Base-by-base conservation (phyloP, 2,888 invertebrate genomes). In the Meliscaeva auricollis region DNA sequence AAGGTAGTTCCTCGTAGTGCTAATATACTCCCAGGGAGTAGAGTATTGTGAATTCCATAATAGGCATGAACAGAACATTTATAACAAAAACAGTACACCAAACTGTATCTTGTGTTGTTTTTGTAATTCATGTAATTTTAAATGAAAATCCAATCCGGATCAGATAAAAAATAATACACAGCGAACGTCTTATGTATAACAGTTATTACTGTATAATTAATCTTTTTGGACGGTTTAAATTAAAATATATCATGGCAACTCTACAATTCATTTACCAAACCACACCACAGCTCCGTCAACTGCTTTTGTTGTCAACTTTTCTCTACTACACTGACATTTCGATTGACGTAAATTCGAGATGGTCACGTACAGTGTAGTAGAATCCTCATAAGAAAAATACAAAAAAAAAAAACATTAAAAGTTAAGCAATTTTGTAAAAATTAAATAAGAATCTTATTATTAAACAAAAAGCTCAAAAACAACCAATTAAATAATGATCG, bases 271-370 rank as follows among this genome's bases (percentile, higher is more conserved):
- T 1, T 11, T n/a, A n/a, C n/a, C n/a, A n/a, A n/a, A n/a, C n/a
- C n/a, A n/a, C 1, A 41, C 52, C 78, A 83, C 11, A 64, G 26
- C 68, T 69, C 20, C 20, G 30, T 11, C 32, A 83, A 69, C 72
- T 11, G 13, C 13, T 44, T 35, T 3, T 9, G 11, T 70, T 35
- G 6, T 54, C 35, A 64, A 17, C 17, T 30, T 74, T 78, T 72
- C 52, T 13, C 74, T 6, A 20, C 8, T 22, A 35, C 17, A 56
- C 46, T 84, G 84, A 72, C 80, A 54, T 48, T 80, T 79, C 60
- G 38, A 79, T 75, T 84, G 83, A 84, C 83, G 83, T 83, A 79
- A 11, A 72, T 64, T 64, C 26, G 48, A 74, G 64, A 70, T 64
- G 72, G 84, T 84, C 84, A 80, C 50, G 30, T 46, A 15, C 50